A percentile compares a stretch with the other conserved stretches of the same genome.
phyloP scores from a whole-genome alignment of 1,140 invertebrate genomes.

The Asobara japonica region DNA sequence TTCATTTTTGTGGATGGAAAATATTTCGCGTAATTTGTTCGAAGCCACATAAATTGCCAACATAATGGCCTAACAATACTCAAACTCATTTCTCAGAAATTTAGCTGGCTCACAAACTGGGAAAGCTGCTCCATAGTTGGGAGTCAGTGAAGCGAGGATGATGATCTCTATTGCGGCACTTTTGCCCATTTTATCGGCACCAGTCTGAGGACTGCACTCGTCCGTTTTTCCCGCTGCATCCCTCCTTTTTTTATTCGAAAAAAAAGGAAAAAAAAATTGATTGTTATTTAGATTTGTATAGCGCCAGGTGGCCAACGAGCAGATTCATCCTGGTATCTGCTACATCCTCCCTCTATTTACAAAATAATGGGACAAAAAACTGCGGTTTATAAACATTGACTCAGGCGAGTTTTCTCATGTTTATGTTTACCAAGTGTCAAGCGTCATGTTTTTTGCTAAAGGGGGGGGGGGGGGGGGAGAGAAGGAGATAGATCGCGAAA shows the following conservation, averaged over 20 bases:
- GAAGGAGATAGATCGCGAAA: too few species aligned
- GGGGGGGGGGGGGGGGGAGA: too few species aligned
- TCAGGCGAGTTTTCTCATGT: background rate
- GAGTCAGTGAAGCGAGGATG: background rate
- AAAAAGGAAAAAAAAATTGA: background rate
- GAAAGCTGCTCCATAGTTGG: background rate
- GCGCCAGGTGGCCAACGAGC: background rate
- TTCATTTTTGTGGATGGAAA: too few species aligned
- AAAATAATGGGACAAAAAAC: background rate
- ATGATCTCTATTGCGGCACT: background rate
- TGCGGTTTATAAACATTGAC: constrained; percentile 4
- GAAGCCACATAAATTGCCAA: too few species aligned
- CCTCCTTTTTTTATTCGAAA: too few species aligned
- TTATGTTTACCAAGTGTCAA: background rate
- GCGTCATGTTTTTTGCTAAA: too few species aligned
- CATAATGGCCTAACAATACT: too few species aligned
- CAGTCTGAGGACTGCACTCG: background rate
- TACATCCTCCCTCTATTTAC: background rate
- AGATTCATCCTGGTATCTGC: background rate
- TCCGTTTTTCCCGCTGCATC: background rate
- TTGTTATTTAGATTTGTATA: background rate
- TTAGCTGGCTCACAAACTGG: background rate
- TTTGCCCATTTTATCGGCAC: background rate
- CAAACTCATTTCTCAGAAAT: background rate
- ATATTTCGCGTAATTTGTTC: too few species aligned